phyloP scores from a whole-genome alignment of 2,888 invertebrate genomes.

The Saturnia japonica region DNA sequence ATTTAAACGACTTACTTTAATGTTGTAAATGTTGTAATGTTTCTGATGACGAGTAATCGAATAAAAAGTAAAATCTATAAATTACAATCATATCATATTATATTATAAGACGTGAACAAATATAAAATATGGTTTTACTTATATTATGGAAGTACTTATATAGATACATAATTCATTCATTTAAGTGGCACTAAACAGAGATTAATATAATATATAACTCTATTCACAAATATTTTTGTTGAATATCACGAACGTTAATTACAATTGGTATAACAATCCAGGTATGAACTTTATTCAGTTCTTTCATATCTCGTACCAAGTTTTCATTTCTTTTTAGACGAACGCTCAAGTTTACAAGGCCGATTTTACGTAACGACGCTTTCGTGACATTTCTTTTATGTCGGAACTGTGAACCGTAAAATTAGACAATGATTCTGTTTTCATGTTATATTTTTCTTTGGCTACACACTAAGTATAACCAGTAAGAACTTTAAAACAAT shows the following conservation, averaged over 20 bases:
- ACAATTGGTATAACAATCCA: neutral
- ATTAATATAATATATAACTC: neutral
- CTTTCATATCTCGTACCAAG: neutral
- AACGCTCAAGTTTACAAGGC: neutral
- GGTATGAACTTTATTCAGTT: neutral
- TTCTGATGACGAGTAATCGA: too few species aligned
- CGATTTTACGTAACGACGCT: neutral
- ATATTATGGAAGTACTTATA: too few species aligned
- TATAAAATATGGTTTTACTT: neutral
- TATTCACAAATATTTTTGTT: neutral
- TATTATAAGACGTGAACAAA: neutral
- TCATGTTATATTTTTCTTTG: neutral
- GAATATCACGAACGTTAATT: neutral
- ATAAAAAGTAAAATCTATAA: too few species aligned
- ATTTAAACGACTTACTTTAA: too few species aligned
- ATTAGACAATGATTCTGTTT: neutral
- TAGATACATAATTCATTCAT: neutral
- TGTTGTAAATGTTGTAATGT: too few species aligned
- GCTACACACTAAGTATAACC: neutral
- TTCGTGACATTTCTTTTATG: slow-evolving; percentile 8
- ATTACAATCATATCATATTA: neutral
- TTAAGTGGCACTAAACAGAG: neutral
- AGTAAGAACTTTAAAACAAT: too few species aligned
- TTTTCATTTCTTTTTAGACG: neutral
- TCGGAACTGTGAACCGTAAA: neutral